Evolutionary conservation across 2,888 invertebrate species (phyloP).

Genomic region (Pyrochroa serraticornis): DNA sequence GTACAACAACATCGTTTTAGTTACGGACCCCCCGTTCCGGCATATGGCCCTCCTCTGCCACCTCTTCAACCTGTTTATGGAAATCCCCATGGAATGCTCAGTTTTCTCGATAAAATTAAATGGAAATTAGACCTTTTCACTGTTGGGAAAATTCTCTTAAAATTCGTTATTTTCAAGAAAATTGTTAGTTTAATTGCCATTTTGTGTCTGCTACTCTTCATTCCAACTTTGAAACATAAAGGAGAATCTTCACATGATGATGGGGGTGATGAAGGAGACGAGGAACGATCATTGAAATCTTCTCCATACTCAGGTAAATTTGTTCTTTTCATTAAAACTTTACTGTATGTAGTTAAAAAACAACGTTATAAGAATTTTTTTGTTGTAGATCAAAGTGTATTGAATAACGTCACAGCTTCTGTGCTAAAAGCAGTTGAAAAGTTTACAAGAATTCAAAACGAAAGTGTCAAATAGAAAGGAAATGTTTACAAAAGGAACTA

Average conservation of each 20-base stretch:
- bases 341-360: too few relatives aligned
- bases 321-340: too few relatives aligned
- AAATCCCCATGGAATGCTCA: conserved; percentile 64
- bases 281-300: background rate
- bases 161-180: conserved; percentile 80
- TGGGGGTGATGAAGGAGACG: background rate
- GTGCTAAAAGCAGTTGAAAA: too few relatives aligned
- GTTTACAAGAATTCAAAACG: too few relatives aligned
- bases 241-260: conserved; percentile 9
- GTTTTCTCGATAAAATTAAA: conserved; percentile 70
- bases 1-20: conserved; percentile 4
- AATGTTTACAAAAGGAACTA: too few relatives aligned
- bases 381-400: too few relatives aligned
- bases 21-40: conserved; percentile 26
- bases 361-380: too few relatives aligned
- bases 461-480: too few relatives aligned
- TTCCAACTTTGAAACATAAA: conserved; percentile 62
- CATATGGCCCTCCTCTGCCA: conserved; percentile 44
- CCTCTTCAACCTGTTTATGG: conserved; percentile 42
- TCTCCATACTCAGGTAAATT: too few relatives aligned
- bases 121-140: conserved; percentile 75
- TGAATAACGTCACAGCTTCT: too few relatives aligned
- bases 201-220: conserved; percentile 75
- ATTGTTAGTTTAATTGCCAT: conserved; percentile 80
- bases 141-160: conserved; percentile 75